Evolutionary conservation across 1,140 invertebrate species (phyloP).

Genomic region (Mizuhopecten yessoensis): DNA sequence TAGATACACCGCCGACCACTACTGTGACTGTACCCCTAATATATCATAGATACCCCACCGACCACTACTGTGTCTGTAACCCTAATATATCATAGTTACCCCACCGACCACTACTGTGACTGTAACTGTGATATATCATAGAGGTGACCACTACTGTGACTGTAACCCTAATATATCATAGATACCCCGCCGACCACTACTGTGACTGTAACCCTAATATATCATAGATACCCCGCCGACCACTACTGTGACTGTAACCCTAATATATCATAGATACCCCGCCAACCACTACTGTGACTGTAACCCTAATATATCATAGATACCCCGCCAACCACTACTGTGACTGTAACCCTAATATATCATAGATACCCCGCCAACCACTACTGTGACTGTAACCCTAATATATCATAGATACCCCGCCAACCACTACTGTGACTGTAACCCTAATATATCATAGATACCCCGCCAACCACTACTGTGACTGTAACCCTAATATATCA

Average conservation of each 20-base stretch:
- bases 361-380: background rate
- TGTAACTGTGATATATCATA: background rate
- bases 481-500: background rate
- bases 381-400: background rate
- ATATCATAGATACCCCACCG: background rate
- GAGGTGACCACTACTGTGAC: background rate
- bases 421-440: background rate
- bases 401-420: too few relatives aligned
- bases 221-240: background rate
- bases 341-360: background rate
- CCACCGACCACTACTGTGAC: background rate
- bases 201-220: background rate
- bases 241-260: background rate
- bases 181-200: background rate
- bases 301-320: background rate
- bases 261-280: background rate
- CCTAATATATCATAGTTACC: background rate
- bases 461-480: background rate
- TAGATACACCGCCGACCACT: background rate
- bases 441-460: background rate
- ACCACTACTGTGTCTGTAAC: background rate
- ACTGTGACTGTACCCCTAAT: background rate
- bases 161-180: background rate
- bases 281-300: background rate
- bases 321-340: background rate